Conservation (phyloP, 2,113 vertebrate genomes). For the Bos javanicus region DNA sequence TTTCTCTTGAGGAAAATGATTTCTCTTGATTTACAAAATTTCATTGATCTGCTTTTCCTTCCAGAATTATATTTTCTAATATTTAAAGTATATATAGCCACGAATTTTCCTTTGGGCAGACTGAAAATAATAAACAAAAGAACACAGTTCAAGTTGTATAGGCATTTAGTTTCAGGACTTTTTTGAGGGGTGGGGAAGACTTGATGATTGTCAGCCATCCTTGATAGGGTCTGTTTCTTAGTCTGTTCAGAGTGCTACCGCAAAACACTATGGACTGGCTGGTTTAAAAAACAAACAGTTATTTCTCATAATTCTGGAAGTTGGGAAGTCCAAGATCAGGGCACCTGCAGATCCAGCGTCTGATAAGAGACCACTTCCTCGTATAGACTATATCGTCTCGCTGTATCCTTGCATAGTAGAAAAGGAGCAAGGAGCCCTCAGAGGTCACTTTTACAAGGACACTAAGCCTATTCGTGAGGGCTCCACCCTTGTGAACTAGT, state of each 20-base stretch:
- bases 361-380: neutral
- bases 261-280: neutral
- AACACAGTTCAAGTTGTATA: neutral
- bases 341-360: neutral
- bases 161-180: neutral
- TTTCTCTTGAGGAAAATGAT: neutral
- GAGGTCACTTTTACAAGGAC: neutral
- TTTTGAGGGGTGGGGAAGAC: neutral
- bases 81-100: neutral
- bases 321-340: neutral
- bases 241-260: neutral
- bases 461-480: neutral
- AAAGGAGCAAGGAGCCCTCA: neutral
- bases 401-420: neutral
- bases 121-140: neutral
- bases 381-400: neutral
- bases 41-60: neutral
- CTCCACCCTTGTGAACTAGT: neutral
- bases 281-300: neutral
- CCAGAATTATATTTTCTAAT: neutral
- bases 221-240: neutral
- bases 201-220: neutral
- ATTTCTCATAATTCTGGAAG: neutral
- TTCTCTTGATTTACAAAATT: neutral
- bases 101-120: neutral